Conservation (phyloP, 92 coral and sea anemone genomes). For the Epizoanthus ramosus region DNA sequence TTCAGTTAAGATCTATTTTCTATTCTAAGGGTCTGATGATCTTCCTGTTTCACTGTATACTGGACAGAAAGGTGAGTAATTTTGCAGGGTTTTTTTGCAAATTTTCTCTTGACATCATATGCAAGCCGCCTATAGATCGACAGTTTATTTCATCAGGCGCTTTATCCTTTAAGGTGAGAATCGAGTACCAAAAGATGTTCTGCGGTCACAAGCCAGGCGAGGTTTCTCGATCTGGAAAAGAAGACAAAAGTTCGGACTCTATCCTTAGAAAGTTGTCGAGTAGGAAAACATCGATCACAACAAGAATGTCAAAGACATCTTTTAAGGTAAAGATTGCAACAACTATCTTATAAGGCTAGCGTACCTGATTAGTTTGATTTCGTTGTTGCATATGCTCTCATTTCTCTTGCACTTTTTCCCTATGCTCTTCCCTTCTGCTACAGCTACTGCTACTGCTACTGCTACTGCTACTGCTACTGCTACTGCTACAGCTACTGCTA, state of each 20-base stretch:
- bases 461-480: no score
- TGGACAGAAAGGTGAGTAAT: conserved; percentile 55
- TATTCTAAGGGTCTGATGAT: conserved; percentile 53
- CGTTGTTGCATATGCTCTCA: background rate
- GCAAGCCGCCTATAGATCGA: no score
- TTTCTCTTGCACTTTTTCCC: background rate
- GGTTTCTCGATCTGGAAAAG: conserved; percentile 26
- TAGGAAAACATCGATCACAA: conserved; percentile 12
- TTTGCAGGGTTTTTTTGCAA: no score
- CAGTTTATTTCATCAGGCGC: background rate
- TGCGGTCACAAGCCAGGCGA: background rate
- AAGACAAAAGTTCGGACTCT: conserved; percentile 33
- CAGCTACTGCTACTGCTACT: no score
- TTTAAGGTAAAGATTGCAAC: conserved; percentile 18
- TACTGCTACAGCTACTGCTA: no score
- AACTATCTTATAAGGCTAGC: background rate
- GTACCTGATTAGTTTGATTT: background rate
- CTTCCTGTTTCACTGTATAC: conserved; percentile 55
- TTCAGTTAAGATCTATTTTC: background rate
- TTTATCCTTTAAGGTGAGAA: conserved; percentile 12
- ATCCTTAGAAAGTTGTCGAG: conserved; percentile 11
- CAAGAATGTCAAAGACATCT: conserved; percentile 37
- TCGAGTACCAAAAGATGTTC: conserved; percentile 26
- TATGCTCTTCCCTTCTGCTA: no score
- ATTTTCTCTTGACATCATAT: no score